Evolutionary conservation across 2,113 vertebrate species (phyloP).

Genomic region (Corythornis madagascariensis): DNA sequence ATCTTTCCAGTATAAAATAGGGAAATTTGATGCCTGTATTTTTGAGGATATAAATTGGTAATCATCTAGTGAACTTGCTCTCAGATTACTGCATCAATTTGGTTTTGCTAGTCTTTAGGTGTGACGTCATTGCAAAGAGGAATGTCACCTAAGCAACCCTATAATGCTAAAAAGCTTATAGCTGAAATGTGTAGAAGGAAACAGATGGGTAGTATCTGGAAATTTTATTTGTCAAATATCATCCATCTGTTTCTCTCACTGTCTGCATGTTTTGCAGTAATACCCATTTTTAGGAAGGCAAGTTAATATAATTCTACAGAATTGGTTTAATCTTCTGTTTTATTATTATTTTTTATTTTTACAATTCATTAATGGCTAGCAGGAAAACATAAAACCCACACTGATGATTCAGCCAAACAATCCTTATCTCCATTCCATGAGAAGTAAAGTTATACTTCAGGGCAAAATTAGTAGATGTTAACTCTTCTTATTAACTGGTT

Average conservation of each 20-base stretch:
- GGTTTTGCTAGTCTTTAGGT: background rate
- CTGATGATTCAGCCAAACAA: slow-evolving; percentile 50
- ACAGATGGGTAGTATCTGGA: slow-evolving; percentile 78
- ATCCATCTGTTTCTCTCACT: slow-evolving; percentile 74
- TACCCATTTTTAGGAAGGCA: slow-evolving; percentile 72
- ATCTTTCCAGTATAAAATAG: background rate
- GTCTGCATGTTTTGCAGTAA: slow-evolving; percentile 64
- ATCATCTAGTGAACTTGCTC: background rate
- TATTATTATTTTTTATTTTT: slow-evolving; percentile 61
- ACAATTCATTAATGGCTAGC: slow-evolving; percentile 64
- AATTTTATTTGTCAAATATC: slow-evolving; percentile 73
- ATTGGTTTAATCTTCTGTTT: slow-evolving; percentile 58
- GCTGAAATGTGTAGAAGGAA: slow-evolving; percentile 64
- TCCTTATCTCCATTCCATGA: slow-evolving; percentile 38
- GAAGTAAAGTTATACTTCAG: slow-evolving; percentile 60
- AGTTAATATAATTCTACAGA: slow-evolving; percentile 65
- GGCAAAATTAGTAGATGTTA: slow-evolving; percentile 64
- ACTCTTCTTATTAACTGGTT: slow-evolving; percentile 64
- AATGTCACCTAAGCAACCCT: slow-evolving; percentile 55
- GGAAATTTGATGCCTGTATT: background rate
- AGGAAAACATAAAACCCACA: slow-evolving; percentile 63
- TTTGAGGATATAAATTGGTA: background rate
- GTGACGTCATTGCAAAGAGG: slow-evolving; percentile 2
- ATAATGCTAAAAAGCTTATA: slow-evolving; percentile 57
- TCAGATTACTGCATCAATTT: slow-evolving; percentile 9